phyloP scores from a whole-genome alignment of 2,113 vertebrate species.

The Chascanopsetta lugubris region DNA sequence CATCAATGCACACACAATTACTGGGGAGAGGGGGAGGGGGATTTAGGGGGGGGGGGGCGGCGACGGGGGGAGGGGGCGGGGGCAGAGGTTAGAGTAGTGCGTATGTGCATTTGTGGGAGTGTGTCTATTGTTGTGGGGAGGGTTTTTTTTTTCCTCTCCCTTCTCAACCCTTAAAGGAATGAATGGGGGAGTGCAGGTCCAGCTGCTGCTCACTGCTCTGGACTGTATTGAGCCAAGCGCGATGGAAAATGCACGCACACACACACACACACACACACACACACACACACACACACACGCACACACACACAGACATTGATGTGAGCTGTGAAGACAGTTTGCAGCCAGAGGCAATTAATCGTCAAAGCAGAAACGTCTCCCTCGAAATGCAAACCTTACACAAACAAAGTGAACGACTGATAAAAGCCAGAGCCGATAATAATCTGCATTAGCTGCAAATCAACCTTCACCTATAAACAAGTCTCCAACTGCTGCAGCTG shows the following conservation, averaged over 20 bases:
- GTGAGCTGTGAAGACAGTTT: constrained; percentile 17
- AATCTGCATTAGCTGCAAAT: constrained; percentile 1
- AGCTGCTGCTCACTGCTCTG: constrained; percentile 44
- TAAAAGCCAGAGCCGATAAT: not conserved
- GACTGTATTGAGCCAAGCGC: constrained; percentile 21
- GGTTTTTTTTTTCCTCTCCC: constrained; percentile 27
- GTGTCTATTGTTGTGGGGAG: constrained; percentile 72
- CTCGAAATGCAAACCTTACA: constrained; percentile 43
- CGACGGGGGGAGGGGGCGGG: constrained; percentile 47
- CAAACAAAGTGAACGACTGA: constrained; percentile 8
- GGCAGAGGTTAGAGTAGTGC: constrained; percentile 58
- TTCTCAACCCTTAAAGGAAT: constrained; percentile 37
- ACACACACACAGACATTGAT: not conserved
- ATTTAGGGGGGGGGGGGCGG: constrained; percentile 39
- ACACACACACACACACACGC: not conserved
- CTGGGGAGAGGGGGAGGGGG: constrained; percentile 66
- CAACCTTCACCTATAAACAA: not conserved
- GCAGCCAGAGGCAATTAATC: constrained; percentile 16
- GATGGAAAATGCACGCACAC: constrained; percentile 14
- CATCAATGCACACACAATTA: constrained; percentile 72
- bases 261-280: not conserved
- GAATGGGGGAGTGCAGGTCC: constrained; percentile 56
- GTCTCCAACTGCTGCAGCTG: not conserved
- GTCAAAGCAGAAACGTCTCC: not conserved
- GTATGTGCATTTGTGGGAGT: constrained; percentile 57